Percentiles rank a stretch among this genome's conserved stretches.
Evolutionary conservation across 30 jellyfish, hydroid and myxozoan species (phyloP).

Genomic region (Morbakka virulenta): DNA sequence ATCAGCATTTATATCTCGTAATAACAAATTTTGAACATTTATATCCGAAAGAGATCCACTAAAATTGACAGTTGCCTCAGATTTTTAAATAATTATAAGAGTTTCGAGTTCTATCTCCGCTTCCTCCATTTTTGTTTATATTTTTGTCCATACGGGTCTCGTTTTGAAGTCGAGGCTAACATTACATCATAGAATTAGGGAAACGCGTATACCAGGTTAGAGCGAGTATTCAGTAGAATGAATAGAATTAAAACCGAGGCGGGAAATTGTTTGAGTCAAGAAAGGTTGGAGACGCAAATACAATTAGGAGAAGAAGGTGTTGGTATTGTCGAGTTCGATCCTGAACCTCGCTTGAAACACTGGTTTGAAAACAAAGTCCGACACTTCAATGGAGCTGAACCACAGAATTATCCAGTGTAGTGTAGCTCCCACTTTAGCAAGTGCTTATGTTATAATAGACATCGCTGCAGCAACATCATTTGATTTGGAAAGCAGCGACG

Average conservation of each 20-base stretch:
- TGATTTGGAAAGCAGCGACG: constrained; percentile 13
- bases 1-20: no score
- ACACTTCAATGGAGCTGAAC: background rate
- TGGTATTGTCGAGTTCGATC: constrained; percentile 4
- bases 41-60: no score
- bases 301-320: constrained; percentile 36
- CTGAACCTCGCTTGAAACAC: constrained; percentile 1
- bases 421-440: background rate
- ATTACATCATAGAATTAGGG: no score
- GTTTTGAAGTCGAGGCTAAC: no score
- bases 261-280: constrained; percentile 32
- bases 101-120: no score
- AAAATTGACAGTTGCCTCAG: no score
- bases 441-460: background rate
- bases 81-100: no score
- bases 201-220: no score
- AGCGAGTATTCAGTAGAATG: no score
- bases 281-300: constrained; percentile 18
- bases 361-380: background rate
- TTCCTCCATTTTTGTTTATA: no score
- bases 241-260: constrained; percentile 30
- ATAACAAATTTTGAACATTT: no score
- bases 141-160: no score
- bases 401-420: background rate
- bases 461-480: background rate